These are phyloP conservation scores for Acanthochromis polyacanthus DNA, from an alignment of 2,113 vertebrate species.

Conservation along the genomic window DNA sequence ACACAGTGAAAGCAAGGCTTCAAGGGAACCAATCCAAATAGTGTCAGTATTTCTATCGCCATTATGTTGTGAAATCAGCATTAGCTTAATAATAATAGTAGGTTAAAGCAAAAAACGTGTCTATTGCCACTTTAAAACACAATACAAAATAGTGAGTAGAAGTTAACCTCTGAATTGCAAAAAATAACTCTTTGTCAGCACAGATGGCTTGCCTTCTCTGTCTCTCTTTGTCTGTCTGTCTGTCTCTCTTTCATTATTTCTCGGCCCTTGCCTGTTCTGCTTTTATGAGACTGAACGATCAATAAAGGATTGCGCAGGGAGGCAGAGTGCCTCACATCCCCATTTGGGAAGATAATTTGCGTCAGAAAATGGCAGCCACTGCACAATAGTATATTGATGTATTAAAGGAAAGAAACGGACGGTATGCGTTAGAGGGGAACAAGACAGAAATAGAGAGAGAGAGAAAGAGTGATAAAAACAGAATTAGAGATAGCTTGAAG, in stretches of 20 bases:
- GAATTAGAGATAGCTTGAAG: slow-evolving; percentile 15
- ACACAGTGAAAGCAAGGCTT: too few species aligned
- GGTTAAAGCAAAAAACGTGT: too few species aligned
- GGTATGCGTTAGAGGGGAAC: slow-evolving; percentile 39
- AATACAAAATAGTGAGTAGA: slow-evolving; percentile 95
- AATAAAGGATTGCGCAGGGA: slow-evolving; percentile 90
- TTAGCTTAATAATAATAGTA: too few species aligned
- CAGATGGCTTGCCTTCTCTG: slow-evolving; percentile 29
- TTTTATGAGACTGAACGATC: slow-evolving; percentile 92
- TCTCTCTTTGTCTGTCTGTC: slow-evolving; percentile 39
- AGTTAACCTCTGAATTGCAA: slow-evolving; percentile 95
- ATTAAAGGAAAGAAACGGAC: slow-evolving; percentile 81
- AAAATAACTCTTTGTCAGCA: slow-evolving; percentile 91
- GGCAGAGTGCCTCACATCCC: slow-evolving; percentile 80
- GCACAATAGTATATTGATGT: slow-evolving; percentile 89
- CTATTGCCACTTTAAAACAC: slow-evolving; percentile 84
- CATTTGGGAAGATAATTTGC: slow-evolving; percentile 89
- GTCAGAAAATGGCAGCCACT: slow-evolving; percentile 82
- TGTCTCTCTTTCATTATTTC: slow-evolving; percentile 47
- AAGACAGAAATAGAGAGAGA: slow-evolving; percentile 23
- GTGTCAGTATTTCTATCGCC: too few species aligned
- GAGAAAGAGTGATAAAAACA: slow-evolving; percentile 8
- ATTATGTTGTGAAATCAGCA: too few species aligned
- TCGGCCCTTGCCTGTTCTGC: slow-evolving; percentile 58
- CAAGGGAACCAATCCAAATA: too few species aligned